Evolutionary conservation across 2,888 invertebrate genomes (phyloP).

Genomic region (Aethes cnicana): DNA sequence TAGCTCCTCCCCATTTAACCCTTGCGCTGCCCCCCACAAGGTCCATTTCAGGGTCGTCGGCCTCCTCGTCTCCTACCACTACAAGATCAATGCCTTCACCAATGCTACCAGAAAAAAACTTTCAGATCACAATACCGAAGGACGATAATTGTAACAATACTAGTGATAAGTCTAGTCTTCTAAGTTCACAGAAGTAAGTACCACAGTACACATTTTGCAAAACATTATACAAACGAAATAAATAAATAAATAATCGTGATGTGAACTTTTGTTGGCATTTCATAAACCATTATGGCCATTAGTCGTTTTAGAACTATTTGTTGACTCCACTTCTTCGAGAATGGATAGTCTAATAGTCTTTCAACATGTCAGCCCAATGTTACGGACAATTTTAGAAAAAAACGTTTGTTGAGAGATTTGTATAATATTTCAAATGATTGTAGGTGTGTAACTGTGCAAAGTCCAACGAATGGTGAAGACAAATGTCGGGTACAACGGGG

Average conservation of each 20-base stretch:
- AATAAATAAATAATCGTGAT: no score
- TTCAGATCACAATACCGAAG: constrained; percentile 67
- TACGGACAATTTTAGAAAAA: no score
- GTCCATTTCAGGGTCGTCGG: constrained; percentile 49
- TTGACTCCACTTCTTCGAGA: no score
- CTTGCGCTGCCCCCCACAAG: constrained; percentile 58
- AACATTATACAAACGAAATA: no score
- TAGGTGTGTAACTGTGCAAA: constrained; percentile 65
- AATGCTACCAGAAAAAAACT: constrained; percentile 66
- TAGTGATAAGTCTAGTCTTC: constrained; percentile 73
- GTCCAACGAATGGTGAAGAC: constrained; percentile 60
- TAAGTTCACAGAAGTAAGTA: constrained; percentile 76
- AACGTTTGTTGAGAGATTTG: no score
- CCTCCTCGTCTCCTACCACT: constrained; percentile 58
- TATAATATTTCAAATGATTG: constrained; percentile 22
- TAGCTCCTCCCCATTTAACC: constrained; percentile 61
- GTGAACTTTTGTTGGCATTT: no score
- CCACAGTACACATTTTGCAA: neutral
- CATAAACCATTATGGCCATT: no score
- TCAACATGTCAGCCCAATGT: no score
- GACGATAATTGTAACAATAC: constrained; percentile 71
- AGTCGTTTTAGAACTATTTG: neutral
- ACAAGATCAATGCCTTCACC: constrained; percentile 67
- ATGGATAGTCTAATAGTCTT: no score
- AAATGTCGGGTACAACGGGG: constrained; percentile 85